phyloP scores from a whole-genome alignment of 1,140 invertebrate species.

The Zaprionus nigranus region DNA sequence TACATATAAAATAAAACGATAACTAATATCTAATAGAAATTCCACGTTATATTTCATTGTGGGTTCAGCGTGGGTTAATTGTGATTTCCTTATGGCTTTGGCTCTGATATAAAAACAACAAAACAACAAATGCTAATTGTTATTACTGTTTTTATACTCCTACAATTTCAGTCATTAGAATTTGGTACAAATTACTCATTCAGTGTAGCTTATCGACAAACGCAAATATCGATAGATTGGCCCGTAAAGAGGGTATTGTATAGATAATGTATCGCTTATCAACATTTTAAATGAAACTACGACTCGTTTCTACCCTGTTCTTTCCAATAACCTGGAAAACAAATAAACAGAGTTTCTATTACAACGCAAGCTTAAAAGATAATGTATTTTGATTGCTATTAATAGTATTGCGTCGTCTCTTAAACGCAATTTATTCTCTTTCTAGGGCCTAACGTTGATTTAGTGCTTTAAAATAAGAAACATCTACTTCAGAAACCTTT shows the following conservation, averaged over 20 bases:
- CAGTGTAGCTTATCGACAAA: slow-evolving; percentile 16
- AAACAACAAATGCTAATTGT: neutral
- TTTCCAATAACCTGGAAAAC: neutral
- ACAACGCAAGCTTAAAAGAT: neutral
- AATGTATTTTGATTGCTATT: neutral
- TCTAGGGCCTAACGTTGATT: neutral
- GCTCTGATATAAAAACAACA: neutral
- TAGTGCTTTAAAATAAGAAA: neutral
- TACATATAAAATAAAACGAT: slow-evolving; percentile 78
- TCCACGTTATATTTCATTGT: neutral
- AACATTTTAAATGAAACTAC: neutral
- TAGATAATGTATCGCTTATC: neutral
- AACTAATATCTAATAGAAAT: slow-evolving; percentile 65
- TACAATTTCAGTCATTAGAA: neutral
- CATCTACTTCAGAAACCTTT: neutral
- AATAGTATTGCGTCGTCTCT: too few species aligned
- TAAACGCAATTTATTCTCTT: too few species aligned
- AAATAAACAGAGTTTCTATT: neutral
- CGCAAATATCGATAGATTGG: slow-evolving; percentile 18
- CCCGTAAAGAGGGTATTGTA: neutral
- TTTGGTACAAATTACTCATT: slow-evolving; percentile 25
- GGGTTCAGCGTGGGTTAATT: slow-evolving; percentile 3
- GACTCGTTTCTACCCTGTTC: neutral
- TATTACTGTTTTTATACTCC: slow-evolving; percentile 1
- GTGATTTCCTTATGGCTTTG: neutral